Evolutionary conservation across 1,140 invertebrate species (phyloP).

Genomic region (Phortica variegata): DNA sequence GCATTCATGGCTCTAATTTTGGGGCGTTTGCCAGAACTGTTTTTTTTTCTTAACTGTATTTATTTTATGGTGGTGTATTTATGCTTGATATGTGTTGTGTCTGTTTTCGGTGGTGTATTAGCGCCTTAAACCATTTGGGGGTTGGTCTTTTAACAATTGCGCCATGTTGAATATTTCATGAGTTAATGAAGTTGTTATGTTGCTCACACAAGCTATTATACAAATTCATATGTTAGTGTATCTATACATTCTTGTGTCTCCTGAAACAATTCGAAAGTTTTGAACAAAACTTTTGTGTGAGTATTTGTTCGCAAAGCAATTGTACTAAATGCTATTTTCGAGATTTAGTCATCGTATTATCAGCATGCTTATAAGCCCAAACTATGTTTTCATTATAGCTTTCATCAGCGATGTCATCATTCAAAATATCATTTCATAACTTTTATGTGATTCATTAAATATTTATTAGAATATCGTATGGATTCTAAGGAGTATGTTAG

Average conservation of each 20-base stretch:
- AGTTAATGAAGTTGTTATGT: constrained; percentile 50
- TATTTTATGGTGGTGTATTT: too few relatives aligned
- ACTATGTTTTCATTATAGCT: constrained; percentile 46
- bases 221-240: background rate
- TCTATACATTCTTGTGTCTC: background rate
- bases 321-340: constrained; percentile 32
- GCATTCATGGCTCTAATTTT: too few relatives aligned
- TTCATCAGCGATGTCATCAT: constrained; percentile 51
- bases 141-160: constrained; percentile 22
- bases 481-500: too few relatives aligned
- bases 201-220: constrained; percentile 11
- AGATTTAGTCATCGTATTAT: too few relatives aligned
- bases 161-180: constrained; percentile 56
- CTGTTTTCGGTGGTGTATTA: too few relatives aligned
- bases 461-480: too few relatives aligned
- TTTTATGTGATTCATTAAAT: constrained; percentile 3
- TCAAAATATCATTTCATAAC: constrained; percentile 40
- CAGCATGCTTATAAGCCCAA: too few relatives aligned
- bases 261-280: constrained; percentile 12
- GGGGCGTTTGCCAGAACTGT: too few relatives aligned
- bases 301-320: constrained; percentile 5
- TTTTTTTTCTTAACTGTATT: too few relatives aligned
- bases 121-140: too few relatives aligned
- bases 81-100: too few relatives aligned
- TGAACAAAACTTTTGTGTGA: constrained; percentile 14